phyloP scores from a whole-genome alignment of 2,888 invertebrate genomes.

The Chelonus formosanus region DNA sequence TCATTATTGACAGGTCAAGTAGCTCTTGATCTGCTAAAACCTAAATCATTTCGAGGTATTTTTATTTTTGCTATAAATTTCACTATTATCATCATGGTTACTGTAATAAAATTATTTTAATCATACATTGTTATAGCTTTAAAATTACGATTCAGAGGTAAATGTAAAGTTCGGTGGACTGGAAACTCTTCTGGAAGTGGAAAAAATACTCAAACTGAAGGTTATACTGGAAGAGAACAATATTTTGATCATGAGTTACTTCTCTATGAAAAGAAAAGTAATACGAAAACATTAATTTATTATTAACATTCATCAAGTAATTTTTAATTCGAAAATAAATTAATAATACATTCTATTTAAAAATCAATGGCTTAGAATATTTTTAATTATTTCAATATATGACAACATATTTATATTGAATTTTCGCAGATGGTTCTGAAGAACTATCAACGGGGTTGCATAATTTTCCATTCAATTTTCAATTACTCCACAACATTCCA shows the following conservation, averaged over 20 bases:
- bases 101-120: neutral
- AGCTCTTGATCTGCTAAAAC: no score
- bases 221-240: constrained; percentile 72
- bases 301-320: neutral
- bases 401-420: neutral
- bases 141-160: constrained; percentile 67
- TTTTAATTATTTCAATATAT: no score
- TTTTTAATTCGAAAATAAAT: neutral
- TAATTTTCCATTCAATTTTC: constrained; percentile 79
- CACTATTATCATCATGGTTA: no score
- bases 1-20: no score
- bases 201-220: constrained; percentile 45
- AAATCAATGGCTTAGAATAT: no score
- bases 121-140: constrained; percentile 64
- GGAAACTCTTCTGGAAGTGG: constrained; percentile 5
- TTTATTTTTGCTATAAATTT: no score
- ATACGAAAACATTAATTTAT: neutral
- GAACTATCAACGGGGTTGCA: constrained; percentile 76
- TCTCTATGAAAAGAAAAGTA: constrained; percentile 73
- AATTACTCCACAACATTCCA: constrained; percentile 77
- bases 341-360: neutral
- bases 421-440: constrained; percentile 68
- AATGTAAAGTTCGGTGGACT: constrained; percentile 19
- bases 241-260: constrained; percentile 79
- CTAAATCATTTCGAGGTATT: no score